phyloP scores from a whole-genome alignment of 1,140 invertebrate species.

The Lasioglossum albipes region DNA sequence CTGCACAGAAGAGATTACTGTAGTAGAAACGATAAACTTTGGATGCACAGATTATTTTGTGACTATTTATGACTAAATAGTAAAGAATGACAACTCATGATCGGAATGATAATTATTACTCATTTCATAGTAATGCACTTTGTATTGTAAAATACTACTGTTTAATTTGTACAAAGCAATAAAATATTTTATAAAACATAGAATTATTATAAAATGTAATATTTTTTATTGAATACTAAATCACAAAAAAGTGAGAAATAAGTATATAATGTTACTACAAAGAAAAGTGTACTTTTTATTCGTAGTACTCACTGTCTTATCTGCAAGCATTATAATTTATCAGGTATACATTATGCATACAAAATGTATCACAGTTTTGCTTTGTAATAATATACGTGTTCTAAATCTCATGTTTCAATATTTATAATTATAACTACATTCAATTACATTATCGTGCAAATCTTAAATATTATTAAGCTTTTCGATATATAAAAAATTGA shows the following conservation, averaged over 20 bases:
- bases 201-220: not conserved
- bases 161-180: too few species aligned
- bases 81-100: too few species aligned
- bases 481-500: too few species aligned
- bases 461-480: too few species aligned
- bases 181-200: not conserved
- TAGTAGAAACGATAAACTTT: too few species aligned
- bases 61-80: too few species aligned
- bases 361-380: constrained; percentile 1
- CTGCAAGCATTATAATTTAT: constrained; percentile 47
- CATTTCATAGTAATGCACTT: too few species aligned
- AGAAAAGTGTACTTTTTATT: constrained; percentile 45
- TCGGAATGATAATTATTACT: too few species aligned
- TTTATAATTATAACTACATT: not conserved
- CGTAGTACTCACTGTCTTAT: constrained; percentile 12
- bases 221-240: not conserved
- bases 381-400: not conserved
- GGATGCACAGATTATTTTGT: too few species aligned
- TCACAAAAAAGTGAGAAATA: not conserved
- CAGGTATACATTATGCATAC: constrained; percentile 44
- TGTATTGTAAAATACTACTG: too few species aligned
- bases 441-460: not conserved
- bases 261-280: constrained; percentile 17
- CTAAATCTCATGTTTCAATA: not conserved
- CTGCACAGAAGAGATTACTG: too few species aligned